A percentile compares a stretch with the other conserved stretches of the same genome.
These are phyloP conservation scores for Otus scops DNA, from an alignment of 2,797 vertebrate genomes.

Conservation along the genomic window DNA sequence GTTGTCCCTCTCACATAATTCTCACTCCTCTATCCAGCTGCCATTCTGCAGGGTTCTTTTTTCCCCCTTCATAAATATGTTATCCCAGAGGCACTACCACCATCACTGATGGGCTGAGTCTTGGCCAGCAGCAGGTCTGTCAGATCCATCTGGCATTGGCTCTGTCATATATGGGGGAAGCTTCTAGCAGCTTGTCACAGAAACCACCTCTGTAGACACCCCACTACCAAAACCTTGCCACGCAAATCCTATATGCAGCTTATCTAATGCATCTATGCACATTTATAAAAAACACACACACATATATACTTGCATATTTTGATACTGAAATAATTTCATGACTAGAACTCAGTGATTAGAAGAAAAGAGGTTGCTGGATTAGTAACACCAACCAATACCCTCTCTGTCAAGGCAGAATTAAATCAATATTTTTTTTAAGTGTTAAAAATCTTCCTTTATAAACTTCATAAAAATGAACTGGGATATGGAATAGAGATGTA, in stretches of 20 bases:
- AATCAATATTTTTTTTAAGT: neutral
- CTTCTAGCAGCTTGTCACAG: neutral
- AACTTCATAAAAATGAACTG: neutral
- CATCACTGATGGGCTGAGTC: accelerated
- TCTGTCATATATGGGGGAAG: neutral
- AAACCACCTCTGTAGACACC: neutral
- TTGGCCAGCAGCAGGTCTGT: neutral
- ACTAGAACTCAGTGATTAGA: neutral
- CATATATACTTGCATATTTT: neutral
- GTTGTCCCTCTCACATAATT: neutral
- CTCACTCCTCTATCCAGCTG: neutral
- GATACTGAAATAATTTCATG: neutral
- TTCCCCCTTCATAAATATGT: neutral
- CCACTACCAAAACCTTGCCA: neutral
- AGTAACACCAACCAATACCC: neutral
- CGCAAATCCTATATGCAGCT: neutral
- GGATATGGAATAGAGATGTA: slow-evolving; percentile 2
- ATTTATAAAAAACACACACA: neutral
- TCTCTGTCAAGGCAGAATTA: slow-evolving; percentile 43
- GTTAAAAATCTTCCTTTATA: neutral
- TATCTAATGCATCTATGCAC: accelerated
- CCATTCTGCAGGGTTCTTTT: neutral
- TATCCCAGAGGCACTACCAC: neutral
- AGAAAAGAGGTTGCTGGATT: neutral
- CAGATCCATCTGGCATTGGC: neutral